Evolutionary conservation across 2,797 vertebrate genomes (phyloP), one percentile per base, ranked within the genome.

Genomic region (Allenopithecus nigroviridis): DNA sequence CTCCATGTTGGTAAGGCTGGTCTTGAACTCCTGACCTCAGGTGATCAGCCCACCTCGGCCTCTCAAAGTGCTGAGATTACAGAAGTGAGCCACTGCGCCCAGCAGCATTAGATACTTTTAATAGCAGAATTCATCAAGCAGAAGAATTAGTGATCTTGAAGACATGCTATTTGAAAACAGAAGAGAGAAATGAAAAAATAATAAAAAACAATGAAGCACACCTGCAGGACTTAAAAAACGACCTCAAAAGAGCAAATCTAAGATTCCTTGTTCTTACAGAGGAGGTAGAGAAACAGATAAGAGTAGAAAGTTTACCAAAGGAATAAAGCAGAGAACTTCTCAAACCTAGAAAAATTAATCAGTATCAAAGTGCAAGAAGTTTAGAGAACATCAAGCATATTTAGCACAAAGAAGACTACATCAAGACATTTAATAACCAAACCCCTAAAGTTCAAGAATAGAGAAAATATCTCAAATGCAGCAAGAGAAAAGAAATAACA

Each of bases 1-100:
- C 61, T 68, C 33, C 33, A 19, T 17, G 61, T 19, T 68, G 30
- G 33, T 68, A 16, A n/a, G 61, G 61, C 14, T 68, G 61, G 61
- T n/a, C 61, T 68, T 33, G 17, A 68, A 68, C 14, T 68, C 16
- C 61, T 8, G 30, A 68, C 16, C 61, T n/a, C 8, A 1, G 3
- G 3, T 68, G 61, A n/a, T 8, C 61, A 16, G 33, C 61, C 61
- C 2, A 8, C 33, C 30, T 68, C 16, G 0, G 61, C 30, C 33
- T 68, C 61, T 8, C 61, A 68, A 68, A 68, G 30, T n/a, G 17
- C 61, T n/a, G 61, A 7, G 30, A 68, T 68, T n/a, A 9, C 61
- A n/a, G 61, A 33, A 8, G 1, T 68, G 61, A 19, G 53, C 53
- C 53, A 53, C 53, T 19, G 0, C 3, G 7, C 53, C 53, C 0